These are phyloP conservation scores for Stomatorhinus ivindoensis DNA, from an alignment of 2,113 vertebrate genomes.

Conservation along the genomic window DNA sequence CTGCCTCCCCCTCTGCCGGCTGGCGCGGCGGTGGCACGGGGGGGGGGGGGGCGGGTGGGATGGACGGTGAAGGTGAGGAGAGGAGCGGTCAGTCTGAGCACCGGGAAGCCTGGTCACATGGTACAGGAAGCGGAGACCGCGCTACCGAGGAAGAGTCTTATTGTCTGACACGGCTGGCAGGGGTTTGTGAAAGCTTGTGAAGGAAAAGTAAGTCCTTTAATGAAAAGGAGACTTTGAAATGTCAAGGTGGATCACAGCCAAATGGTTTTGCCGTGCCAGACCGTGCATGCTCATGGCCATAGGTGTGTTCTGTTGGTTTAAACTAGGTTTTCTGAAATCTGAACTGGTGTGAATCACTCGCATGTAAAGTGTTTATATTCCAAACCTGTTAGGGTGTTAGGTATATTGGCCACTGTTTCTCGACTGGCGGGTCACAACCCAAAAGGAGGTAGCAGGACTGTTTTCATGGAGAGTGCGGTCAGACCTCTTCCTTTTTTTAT, in stretches of 20 bases:
- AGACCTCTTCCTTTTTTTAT: background rate
- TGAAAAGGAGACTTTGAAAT: background rate
- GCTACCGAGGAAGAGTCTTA: background rate
- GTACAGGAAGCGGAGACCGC: background rate
- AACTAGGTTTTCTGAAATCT: background rate
- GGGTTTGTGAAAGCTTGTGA: background rate
- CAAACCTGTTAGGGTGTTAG: background rate
- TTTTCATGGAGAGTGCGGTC: background rate
- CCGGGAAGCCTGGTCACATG: background rate
- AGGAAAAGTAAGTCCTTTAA: background rate
- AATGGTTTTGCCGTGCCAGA: background rate
- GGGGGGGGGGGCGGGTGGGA: too few species aligned
- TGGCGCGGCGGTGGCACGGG: constrained; percentile 23
- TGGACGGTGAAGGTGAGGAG: background rate
- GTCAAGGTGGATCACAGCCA: background rate
- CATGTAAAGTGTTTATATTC: background rate
- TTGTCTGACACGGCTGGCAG: background rate
- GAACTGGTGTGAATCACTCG: background rate
- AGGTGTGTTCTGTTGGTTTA: background rate
- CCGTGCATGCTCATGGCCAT: background rate
- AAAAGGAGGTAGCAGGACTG: background rate
- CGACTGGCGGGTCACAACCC: background rate
- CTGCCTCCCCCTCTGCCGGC: constrained; percentile 58
- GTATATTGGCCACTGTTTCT: background rate
- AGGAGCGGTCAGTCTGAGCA: background rate